Conservation (phyloP, 2,888 invertebrate species). For the Pyrrhopygopsis socrates region DNA sequence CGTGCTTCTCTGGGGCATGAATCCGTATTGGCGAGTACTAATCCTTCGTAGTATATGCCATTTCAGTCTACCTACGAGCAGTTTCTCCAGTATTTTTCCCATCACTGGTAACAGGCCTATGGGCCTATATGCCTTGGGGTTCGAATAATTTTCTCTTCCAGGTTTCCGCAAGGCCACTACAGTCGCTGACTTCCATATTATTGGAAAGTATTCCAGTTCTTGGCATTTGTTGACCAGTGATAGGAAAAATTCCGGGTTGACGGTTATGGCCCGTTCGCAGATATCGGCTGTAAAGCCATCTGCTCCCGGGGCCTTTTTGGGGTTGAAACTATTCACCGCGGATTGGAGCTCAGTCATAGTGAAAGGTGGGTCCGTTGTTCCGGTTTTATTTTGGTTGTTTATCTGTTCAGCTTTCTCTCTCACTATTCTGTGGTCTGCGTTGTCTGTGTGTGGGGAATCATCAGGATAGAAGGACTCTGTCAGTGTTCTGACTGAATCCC, state of each 20-base stretch:
- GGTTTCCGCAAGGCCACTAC: neutral
- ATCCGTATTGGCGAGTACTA: neutral
- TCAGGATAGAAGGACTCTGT: neutral
- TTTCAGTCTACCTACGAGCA: conserved; percentile 19
- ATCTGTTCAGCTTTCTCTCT: neutral
- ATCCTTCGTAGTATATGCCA: conserved; percentile 15
- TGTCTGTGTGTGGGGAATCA: neutral
- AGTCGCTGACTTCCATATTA: neutral
- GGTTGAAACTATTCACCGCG: neutral
- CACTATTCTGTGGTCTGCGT: accelerated
- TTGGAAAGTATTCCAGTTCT: neutral
- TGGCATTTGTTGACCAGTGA: conserved; percentile 1
- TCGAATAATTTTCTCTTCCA: neutral
- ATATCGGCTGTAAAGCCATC: neutral
- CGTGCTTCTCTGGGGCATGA: conserved; percentile 8
- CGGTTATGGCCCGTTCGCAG: neutral
- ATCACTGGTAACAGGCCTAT: conserved; percentile 4
- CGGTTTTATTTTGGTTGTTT: no score
- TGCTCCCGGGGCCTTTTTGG: neutral
- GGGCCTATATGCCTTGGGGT: neutral
- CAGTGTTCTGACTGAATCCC: neutral
- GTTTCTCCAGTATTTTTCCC: conserved; percentile 34
- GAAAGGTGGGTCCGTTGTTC: neutral
- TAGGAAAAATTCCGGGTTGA: neutral
- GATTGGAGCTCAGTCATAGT: neutral